Evolutionary conservation across 2,888 invertebrate genomes (phyloP).

Genomic region (Ctenicera cuprea): DNA sequence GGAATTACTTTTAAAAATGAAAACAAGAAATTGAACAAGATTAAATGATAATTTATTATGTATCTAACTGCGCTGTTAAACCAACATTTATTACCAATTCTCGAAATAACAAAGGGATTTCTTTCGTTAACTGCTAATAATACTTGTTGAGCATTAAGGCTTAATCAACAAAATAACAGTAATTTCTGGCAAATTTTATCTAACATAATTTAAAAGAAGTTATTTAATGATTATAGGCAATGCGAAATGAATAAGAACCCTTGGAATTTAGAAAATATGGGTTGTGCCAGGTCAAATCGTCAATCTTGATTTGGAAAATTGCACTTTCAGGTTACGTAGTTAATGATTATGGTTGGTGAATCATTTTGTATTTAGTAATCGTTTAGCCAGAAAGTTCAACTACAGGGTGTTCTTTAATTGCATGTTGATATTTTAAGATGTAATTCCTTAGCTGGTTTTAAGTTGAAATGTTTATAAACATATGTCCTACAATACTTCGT

Average conservation of each 20-base stretch:
- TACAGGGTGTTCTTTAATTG: too few species aligned
- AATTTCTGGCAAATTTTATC: conserved; percentile 1
- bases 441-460: too few species aligned
- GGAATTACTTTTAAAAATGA: too few species aligned
- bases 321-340: conserved; percentile 1
- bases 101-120: not conserved
- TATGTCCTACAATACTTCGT: too few species aligned
- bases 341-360: conserved; percentile 9
- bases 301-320: conserved; percentile 6
- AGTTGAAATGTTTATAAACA: too few species aligned
- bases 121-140: not conserved
- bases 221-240: conserved; percentile 4
- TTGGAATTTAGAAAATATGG: conserved; percentile 14
- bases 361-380: not conserved
- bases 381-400: not conserved
- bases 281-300: conserved; percentile 12
- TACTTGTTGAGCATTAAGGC: not conserved
- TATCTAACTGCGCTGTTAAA: not conserved
- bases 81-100: not conserved
- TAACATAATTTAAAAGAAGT: conserved; percentile 4
- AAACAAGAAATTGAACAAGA: too few species aligned
- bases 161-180: conserved; percentile 13
- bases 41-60: too few species aligned
- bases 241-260: not conserved
- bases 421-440: too few species aligned